phyloP scores from a whole-genome alignment of 1,140 invertebrate genomes.

The Pollicipes pollicipes region DNA sequence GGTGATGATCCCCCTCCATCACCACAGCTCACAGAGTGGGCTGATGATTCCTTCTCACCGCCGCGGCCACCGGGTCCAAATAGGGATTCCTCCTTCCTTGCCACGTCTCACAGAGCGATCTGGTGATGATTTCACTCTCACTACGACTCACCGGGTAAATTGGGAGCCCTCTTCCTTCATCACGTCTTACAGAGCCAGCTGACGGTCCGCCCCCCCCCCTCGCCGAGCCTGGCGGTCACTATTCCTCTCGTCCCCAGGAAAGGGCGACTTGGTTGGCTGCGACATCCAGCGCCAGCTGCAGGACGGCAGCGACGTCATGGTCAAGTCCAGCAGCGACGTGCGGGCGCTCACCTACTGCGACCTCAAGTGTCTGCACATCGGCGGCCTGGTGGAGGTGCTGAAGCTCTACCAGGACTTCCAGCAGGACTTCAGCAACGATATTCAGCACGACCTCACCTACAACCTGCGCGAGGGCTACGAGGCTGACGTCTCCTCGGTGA shows the following conservation, averaged over 20 bases:
- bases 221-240: background rate
- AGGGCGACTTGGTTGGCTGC: conserved; percentile 87
- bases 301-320: conserved; percentile 46
- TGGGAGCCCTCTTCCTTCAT: no score
- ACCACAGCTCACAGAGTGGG: no score
- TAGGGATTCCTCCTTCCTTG: no score
- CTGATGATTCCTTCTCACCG: no score
- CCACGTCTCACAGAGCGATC: no score
- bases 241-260: conserved; percentile 59
- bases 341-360: conserved; percentile 89
- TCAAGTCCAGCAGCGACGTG: conserved; percentile 85
- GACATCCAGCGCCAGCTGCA: conserved; percentile 45
- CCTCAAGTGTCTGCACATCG: conserved; percentile 81
- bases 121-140: no score
- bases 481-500: background rate
- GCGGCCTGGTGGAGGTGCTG: conserved; percentile 72
- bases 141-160: no score
- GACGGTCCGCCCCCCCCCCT: no score
- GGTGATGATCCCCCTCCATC: no score
- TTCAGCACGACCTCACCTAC: conserved; percentile 86
- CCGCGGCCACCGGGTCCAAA: no score
- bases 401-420: conserved; percentile 84
- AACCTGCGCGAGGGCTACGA: conserved; percentile 86
- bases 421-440: conserved; percentile 77
- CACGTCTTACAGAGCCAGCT: no score